These are phyloP conservation scores for Microtus pennsylvanicus DNA, from an alignment of 2,113 vertebrate genomes.

Conservation along the genomic window DNA sequence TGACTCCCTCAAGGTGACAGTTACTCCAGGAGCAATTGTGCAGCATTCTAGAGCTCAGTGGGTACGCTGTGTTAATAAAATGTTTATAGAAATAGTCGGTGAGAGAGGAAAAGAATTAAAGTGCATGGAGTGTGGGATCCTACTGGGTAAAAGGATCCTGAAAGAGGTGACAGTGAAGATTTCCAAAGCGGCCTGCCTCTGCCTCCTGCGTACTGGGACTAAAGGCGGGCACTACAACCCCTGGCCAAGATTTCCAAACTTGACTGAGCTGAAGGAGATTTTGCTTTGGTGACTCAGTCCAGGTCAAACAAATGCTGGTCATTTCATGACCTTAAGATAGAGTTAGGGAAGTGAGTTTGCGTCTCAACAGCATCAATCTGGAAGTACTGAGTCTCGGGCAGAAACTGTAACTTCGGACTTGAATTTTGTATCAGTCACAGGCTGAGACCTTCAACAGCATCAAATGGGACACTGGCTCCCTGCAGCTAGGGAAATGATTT, in stretches of 20 bases:
- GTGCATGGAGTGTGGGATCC: neutral
- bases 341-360: neutral
- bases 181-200: neutral
- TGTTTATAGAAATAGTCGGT: neutral
- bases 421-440: neutral
- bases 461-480: neutral
- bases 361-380: neutral
- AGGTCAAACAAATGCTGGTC: neutral
- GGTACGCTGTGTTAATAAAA: neutral
- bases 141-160: neutral
- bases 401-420: neutral
- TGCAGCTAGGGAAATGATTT: neutral
- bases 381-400: neutral
- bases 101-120: slow-evolving; percentile 5
- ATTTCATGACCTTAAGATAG: neutral
- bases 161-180: neutral
- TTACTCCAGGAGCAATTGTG: neutral
- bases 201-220: neutral
- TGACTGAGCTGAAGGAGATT: neutral
- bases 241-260: neutral
- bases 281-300: neutral
- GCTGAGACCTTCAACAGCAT: neutral
- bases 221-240: neutral
- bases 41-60: neutral
- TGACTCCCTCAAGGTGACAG: neutral